Evolutionary conservation across 2,797 vertebrate genomes (phyloP).

Genomic region (Enteromius mattozi): DNA sequence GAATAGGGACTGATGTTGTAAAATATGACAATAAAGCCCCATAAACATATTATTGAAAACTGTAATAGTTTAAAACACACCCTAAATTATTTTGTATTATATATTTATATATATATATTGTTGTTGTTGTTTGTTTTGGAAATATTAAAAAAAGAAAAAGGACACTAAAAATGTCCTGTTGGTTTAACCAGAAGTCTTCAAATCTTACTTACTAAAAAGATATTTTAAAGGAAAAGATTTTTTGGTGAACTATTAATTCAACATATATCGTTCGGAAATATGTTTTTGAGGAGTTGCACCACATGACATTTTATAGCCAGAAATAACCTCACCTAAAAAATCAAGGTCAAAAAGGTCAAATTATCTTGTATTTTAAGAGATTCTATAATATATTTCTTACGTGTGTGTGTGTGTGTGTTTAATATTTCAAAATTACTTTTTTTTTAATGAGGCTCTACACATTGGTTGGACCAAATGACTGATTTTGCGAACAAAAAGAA

Average conservation of each 20-base stretch:
- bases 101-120: too few species aligned
- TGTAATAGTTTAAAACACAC: neutral
- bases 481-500: neutral
- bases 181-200: neutral
- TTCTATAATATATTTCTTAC: neutral
- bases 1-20: neutral
- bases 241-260: neutral
- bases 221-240: neutral
- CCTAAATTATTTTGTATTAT: too few species aligned
- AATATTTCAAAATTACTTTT: neutral
- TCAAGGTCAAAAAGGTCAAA: neutral
- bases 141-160: neutral
- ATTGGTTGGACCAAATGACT: neutral
- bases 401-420: too few species aligned
- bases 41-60: neutral
- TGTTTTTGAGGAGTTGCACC: neutral
- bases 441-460: neutral
- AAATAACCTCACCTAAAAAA: neutral
- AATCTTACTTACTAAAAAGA: neutral
- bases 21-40: neutral
- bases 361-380: neutral
- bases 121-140: too few species aligned
- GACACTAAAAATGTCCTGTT: neutral
- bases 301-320: neutral
- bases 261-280: neutral